A percentile compares a stretch with the other conserved stretches of the same genome.
Evolutionary conservation across 2,113 vertebrate genomes (phyloP).

Genomic region (Nerophis lumbriciformis): DNA sequence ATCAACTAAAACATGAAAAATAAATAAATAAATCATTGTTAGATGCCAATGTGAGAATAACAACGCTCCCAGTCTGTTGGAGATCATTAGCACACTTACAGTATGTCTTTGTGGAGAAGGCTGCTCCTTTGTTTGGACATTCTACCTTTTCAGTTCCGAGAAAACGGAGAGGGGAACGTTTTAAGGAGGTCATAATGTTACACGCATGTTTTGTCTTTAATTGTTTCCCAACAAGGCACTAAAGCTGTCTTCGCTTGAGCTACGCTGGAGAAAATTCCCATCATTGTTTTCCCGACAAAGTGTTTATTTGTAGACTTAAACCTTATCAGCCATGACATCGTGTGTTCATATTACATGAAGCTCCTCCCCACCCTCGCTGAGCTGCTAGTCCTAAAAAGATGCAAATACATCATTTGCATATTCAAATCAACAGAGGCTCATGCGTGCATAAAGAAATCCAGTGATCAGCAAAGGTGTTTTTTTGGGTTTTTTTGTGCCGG

Average conservation of each 20-base stretch:
- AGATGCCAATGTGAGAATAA: no score
- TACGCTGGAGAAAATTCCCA: constrained; percentile 32
- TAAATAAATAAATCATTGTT: no score
- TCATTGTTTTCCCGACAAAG: constrained; percentile 45
- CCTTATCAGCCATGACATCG: constrained; percentile 13
- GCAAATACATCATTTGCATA: constrained; percentile 63
- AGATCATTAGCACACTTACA: constrained; percentile 16
- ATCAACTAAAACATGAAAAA: no score
- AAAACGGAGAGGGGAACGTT: constrained; percentile 18
- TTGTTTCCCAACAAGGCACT: constrained; percentile 3
- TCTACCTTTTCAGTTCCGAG: constrained; percentile 38
- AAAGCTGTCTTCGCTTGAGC: constrained; percentile 32
- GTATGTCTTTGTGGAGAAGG: constrained; percentile 20
- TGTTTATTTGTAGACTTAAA: constrained; percentile 1
- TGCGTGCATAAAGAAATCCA: constrained; percentile 22
- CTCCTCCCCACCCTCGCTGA: constrained; percentile 7
- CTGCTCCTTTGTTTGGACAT: constrained; percentile 59
- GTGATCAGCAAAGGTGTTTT: constrained; percentile 11
- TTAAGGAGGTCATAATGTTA: neutral
- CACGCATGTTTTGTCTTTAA: neutral
- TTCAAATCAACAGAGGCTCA: constrained; percentile 52
- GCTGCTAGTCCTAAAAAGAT: constrained; percentile 17
- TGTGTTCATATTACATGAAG: neutral
- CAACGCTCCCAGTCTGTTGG: constrained; percentile 6
- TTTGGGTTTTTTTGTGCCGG: constrained; percentile 24